Evolutionary conservation across 1,140 invertebrate genomes (phyloP), one percentile per base, ranked within the genome.

Genomic region (Calycopis cecrops): DNA sequence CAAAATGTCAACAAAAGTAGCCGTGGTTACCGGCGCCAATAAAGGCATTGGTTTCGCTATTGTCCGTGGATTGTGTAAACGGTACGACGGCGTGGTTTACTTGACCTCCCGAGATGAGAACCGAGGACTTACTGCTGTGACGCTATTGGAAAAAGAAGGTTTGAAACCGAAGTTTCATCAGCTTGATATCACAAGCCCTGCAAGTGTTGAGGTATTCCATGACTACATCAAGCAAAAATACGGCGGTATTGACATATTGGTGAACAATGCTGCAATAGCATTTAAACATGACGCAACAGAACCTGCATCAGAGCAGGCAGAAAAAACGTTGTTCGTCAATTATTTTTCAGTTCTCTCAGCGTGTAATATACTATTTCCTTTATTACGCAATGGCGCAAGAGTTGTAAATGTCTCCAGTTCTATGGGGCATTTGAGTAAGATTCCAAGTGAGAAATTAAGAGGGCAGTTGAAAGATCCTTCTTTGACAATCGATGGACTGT

Each of bases 251-350:
- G 95, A 97, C 88, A 65, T 97, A 33, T 79, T 97, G 10, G 90
- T 97, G 0, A 96, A 96, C 72, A 97, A 97, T 89, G 95, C 95
- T 48, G 95, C 91, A 0, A 95, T 96, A 52, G 92, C 93, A 3
- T 95, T 91, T 70, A 93, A 91, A 83, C 56, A 60, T n/a, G 74
- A 77, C 55, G 89, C 92, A 0, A 89, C 88, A 1, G 93, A 92
- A 55, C 90, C 93, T 1, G 91, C 92, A 60, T 63, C 75, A 1
- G 87, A 91, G 16, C 94, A 96, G 88, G 94, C 94, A 0, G 90
- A 92, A 63, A 86, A 91, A 58, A 94, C 94, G 0, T 65, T 94
- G 0, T 76, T 75, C 38, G 90, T 92, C 0, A 96, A 96, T n/a
- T n/a, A n/a, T n/a, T n/a, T n/a, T n/a, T n/a, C n/a, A n/a, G n/a